Conservation (phyloP, 2,113 vertebrate species). For the Cacatua alba region DNA sequence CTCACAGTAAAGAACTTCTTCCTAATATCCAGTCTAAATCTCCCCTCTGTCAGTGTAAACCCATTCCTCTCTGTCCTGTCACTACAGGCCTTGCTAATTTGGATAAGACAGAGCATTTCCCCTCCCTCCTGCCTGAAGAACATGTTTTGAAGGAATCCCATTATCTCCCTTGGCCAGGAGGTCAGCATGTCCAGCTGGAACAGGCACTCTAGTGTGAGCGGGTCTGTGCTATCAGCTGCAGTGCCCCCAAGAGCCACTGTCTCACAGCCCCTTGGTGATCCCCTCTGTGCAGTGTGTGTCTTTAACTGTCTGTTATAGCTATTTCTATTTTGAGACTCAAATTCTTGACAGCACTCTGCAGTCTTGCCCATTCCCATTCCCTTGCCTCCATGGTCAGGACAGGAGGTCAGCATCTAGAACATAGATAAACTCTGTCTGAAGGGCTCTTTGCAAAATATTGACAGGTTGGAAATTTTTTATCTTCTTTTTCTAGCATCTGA, state of each 20-base stretch:
- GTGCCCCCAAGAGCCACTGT: background rate
- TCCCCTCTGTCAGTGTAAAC: background rate
- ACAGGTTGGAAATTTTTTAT: background rate
- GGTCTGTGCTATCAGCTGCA: background rate
- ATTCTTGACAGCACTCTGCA: background rate
- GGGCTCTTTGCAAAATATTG: background rate
- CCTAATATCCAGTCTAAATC: background rate
- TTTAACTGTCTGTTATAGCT: background rate
- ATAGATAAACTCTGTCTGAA: background rate
- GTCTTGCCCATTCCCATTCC: background rate
- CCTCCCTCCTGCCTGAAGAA: background rate
- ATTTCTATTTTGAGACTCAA: background rate
- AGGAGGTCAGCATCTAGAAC: background rate
- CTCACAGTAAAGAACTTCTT: background rate
- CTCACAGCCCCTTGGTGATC: background rate
- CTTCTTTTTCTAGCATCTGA: background rate
- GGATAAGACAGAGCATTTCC: rapidly evolving
- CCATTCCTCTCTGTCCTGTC: background rate
- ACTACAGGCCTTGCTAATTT: background rate
- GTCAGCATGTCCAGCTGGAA: rapidly evolving
- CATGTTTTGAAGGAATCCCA: background rate
- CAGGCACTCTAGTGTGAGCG: rapidly evolving
- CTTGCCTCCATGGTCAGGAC: background rate
- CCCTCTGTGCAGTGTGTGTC: no score
- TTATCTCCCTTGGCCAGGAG: background rate